Evolutionary conservation across 2,797 vertebrate genomes (phyloP).

Genomic region (Brachyalestes nurse): DNA sequence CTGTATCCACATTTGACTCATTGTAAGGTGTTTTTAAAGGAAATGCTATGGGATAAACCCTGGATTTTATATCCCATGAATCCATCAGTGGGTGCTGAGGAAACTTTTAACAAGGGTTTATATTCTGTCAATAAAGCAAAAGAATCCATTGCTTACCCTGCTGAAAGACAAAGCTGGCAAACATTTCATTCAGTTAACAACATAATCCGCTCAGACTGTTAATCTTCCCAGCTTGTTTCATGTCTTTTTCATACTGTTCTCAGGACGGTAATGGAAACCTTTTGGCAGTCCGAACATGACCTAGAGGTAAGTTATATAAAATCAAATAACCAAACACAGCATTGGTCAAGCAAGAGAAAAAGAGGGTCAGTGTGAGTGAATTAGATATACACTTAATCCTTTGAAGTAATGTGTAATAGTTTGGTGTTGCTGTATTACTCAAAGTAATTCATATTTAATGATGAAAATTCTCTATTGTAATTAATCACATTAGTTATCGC

Average conservation of each 20-base stretch:
- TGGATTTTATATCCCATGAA: conserved; percentile 31
- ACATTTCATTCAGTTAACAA: conserved; percentile 8
- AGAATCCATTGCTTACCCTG: conserved; percentile 1
- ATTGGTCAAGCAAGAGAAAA: conserved; percentile 11
- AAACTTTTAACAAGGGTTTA: conserved; percentile 38
- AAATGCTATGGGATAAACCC: conserved; percentile 28
- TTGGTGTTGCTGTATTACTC: no score
- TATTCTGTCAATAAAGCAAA: conserved; percentile 35
- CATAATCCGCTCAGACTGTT: conserved; percentile 14
- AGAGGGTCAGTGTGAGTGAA: not conserved
- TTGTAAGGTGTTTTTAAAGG: conserved; percentile 31
- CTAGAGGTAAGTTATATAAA: conserved; percentile 5
- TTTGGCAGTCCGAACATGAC: conserved; percentile 1
- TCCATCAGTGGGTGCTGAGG: conserved; percentile 24
- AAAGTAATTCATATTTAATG: no score
- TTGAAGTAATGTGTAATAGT: not conserved
- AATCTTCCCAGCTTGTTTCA: conserved; percentile 28
- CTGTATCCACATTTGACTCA: conserved; percentile 33
- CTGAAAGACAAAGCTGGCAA: conserved; percentile 25
- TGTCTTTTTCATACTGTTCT: conserved; percentile 19
- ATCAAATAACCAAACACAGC: conserved; percentile 1
- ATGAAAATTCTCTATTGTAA: no score
- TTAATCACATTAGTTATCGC: no score
- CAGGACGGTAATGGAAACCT: not conserved
- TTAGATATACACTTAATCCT: not conserved